Conservation (phyloP, 2,888 invertebrate species). For the Brachyopa scutellaris region DNA sequence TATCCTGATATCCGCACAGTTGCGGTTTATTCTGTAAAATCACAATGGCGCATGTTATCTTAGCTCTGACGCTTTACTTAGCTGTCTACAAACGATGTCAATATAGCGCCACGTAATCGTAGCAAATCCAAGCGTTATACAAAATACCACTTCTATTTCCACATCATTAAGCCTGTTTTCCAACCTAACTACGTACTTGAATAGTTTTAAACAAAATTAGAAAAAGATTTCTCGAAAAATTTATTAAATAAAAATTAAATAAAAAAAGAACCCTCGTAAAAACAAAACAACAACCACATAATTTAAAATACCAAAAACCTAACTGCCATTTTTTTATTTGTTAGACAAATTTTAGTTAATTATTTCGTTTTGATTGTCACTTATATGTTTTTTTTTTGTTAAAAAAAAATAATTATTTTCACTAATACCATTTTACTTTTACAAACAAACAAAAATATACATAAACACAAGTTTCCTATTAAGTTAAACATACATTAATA, state of each 20-base stretch:
- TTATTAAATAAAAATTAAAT: not conserved
- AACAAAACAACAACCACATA: constrained; percentile 21
- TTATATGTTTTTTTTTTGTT: constrained; percentile 12
- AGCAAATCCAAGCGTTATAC: too few relatives aligned
- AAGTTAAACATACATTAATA: constrained; percentile 45
- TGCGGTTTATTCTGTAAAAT: too few relatives aligned
- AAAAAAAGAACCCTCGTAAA: constrained; percentile 1
- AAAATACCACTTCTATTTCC: not conserved
- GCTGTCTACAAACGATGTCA: too few relatives aligned
- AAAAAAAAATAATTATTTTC: constrained; percentile 7
- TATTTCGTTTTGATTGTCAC: constrained; percentile 41
- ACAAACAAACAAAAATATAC: constrained; percentile 13
- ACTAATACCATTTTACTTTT: constrained; percentile 25
- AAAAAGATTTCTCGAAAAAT: not conserved
- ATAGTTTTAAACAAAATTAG: not conserved
- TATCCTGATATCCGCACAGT: too few relatives aligned
- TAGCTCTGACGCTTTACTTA: too few relatives aligned
- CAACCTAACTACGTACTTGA: constrained; percentile 5
- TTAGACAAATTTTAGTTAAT: constrained; percentile 65
- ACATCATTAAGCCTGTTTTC: not conserved
- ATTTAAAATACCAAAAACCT: constrained; percentile 60
- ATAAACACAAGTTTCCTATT: constrained; percentile 53
- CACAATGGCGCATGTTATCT: too few relatives aligned
- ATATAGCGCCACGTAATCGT: too few relatives aligned
- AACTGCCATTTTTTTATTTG: constrained; percentile 62